A percentile compares a stretch with the other conserved stretches of the same genome.
phyloP scores from a whole-genome alignment of 2,888 invertebrate genomes.

The Dryococelus australis region DNA sequence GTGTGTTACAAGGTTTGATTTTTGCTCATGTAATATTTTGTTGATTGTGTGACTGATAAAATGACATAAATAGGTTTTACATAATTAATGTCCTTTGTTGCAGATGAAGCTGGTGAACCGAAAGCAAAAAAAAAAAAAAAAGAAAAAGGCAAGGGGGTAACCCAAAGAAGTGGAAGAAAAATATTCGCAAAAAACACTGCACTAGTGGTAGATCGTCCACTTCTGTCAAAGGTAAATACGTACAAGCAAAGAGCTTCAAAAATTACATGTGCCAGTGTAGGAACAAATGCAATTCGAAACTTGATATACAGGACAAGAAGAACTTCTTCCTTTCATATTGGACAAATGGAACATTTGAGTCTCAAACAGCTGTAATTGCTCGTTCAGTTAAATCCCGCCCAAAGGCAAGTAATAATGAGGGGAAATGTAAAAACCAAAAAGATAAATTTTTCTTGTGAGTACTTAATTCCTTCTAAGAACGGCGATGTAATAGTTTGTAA shows the following conservation, averaged over 20 bases:
- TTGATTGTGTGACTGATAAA: neutral
- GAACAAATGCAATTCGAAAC: too few species aligned
- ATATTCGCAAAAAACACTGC: conserved; percentile 8
- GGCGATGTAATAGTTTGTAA: conserved; percentile 17
- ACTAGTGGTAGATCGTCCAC: conserved; percentile 8
- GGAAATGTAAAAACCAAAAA: neutral
- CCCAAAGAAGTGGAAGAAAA: conserved; percentile 19
- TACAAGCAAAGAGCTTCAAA: neutral
- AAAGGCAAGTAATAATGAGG: neutral
- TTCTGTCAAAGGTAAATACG: conserved; percentile 11
- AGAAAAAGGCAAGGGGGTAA: neutral
- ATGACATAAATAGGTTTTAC: neutral
- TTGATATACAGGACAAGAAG: neutral
- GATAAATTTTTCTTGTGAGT: neutral
- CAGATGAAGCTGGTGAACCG: neutral
- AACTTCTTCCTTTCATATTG: neutral
- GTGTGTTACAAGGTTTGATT: too few species aligned
- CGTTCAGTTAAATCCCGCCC: conserved; percentile 12
- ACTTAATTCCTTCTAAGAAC: neutral
- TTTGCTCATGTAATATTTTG: too few species aligned
- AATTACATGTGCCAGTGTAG: neutral
- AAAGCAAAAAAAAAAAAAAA: neutral
- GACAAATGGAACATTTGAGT: conserved; percentile 18
- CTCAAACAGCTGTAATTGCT: conserved; percentile 21
- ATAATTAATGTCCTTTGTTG: neutral